Conservation (phyloP, 2,797 vertebrate species). For the Streptopelia turtur region DNA sequence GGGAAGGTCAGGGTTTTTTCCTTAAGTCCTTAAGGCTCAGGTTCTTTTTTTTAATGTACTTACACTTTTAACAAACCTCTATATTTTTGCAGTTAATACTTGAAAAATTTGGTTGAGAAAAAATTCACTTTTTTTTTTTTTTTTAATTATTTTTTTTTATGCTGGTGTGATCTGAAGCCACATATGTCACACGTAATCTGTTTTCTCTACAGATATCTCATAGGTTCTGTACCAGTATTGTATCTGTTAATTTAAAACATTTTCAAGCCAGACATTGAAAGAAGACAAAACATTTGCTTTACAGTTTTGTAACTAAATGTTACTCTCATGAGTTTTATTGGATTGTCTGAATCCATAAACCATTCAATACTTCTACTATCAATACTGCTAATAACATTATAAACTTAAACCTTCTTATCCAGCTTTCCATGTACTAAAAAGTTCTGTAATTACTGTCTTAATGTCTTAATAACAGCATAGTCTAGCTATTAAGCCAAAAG, state of each 20-base stretch:
- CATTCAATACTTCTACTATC: not conserved
- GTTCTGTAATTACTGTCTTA: not conserved
- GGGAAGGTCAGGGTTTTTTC: not conserved
- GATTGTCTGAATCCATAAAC: slow-evolving; percentile 18
- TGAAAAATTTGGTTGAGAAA: not conserved
- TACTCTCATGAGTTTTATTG: not conserved
- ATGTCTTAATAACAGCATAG: not conserved
- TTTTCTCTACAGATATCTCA: not conserved
- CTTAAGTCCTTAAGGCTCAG: not conserved
- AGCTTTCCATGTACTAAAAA: not conserved
- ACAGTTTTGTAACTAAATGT: not conserved
- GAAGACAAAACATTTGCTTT: not conserved
- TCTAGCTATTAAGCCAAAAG: not conserved
- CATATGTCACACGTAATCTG: not conserved
- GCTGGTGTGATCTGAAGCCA: not conserved
- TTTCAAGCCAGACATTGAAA: not conserved
- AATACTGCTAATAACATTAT: not conserved
- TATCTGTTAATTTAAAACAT: not conserved
- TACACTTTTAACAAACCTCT: not conserved
- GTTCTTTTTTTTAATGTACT: not conserved
- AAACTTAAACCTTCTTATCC: not conserved
- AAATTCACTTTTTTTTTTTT: not conserved
- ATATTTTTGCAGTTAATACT: not conserved
- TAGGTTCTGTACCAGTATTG: not conserved
- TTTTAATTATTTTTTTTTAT: not conserved